phyloP scores from a whole-genome alignment of 2,797 vertebrate genomes.

The Darevskia nairensis region DNA sequence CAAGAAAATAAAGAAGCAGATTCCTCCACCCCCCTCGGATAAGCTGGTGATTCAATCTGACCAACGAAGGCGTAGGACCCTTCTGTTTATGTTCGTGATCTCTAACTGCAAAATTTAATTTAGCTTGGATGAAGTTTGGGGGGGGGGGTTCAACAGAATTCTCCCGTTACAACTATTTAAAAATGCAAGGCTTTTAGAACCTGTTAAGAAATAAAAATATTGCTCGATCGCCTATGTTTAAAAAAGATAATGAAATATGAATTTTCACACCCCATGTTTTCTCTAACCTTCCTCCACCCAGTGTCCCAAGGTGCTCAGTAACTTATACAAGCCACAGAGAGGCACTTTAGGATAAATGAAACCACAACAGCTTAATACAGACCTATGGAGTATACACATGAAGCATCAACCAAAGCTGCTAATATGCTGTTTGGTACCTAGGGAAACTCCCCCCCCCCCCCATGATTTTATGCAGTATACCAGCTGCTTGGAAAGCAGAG shows the following conservation, averaged over 20 bases:
- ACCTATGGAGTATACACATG: neutral
- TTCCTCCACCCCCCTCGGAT: neutral
- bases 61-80: neutral
- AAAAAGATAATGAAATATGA: neutral
- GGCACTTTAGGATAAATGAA: neutral
- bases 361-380: neutral
- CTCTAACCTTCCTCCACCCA: too few relatives aligned
- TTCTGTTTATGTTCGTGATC: neutral
- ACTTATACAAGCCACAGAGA: neutral
- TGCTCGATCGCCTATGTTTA: neutral
- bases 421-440: neutral
- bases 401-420: neutral
- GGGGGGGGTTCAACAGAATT: neutral
- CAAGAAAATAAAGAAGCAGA: neutral
- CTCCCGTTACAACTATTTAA: neutral
- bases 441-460: neutral
- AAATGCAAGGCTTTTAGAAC: neutral
- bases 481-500: neutral
- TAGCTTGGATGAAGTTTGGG: neutral
- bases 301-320: neutral
- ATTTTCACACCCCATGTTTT: neutral
- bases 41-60: neutral
- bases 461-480: neutral
- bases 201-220: neutral
- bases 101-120: neutral